Evolutionary conservation across 2,113 vertebrate species (phyloP).

Genomic region (Myiagra hebetior): DNA sequence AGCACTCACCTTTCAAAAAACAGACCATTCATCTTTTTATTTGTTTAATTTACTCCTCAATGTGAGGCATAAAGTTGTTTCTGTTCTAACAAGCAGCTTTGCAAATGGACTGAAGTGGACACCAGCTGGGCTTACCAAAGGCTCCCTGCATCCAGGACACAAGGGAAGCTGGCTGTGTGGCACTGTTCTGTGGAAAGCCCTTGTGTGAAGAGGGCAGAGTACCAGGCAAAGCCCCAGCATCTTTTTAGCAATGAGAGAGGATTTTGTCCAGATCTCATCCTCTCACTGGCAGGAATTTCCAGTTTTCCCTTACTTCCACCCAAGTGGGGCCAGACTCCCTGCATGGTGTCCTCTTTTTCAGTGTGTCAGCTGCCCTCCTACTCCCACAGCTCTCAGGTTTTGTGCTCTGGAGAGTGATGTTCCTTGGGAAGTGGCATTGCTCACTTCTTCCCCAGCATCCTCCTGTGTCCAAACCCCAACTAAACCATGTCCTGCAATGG

Average conservation of each 20-base stretch:
- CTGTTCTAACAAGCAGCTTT: background rate
- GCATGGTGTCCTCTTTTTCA: background rate
- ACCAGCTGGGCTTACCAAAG: background rate
- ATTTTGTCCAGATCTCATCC: background rate
- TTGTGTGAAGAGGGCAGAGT: background rate
- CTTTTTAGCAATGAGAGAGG: background rate
- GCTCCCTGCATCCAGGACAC: background rate
- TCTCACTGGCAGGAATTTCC: background rate
- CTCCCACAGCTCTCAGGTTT: fast-evolving
- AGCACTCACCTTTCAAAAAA: background rate
- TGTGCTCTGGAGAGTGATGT: background rate
- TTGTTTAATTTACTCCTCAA: background rate
- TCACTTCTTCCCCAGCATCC: fast-evolving
- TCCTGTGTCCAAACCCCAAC: background rate
- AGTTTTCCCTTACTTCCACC: background rate
- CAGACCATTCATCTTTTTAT: background rate
- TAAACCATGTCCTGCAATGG: background rate
- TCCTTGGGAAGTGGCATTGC: background rate
- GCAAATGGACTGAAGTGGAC: background rate
- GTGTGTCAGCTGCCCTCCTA: background rate
- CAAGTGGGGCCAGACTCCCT: too few species aligned
- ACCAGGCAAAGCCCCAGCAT: background rate
- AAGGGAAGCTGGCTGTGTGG: background rate
- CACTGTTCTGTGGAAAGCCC: background rate
- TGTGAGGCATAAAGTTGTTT: background rate